phyloP scores from a whole-genome alignment of 2,113 vertebrate species.

The Odocoileus virginianus region DNA sequence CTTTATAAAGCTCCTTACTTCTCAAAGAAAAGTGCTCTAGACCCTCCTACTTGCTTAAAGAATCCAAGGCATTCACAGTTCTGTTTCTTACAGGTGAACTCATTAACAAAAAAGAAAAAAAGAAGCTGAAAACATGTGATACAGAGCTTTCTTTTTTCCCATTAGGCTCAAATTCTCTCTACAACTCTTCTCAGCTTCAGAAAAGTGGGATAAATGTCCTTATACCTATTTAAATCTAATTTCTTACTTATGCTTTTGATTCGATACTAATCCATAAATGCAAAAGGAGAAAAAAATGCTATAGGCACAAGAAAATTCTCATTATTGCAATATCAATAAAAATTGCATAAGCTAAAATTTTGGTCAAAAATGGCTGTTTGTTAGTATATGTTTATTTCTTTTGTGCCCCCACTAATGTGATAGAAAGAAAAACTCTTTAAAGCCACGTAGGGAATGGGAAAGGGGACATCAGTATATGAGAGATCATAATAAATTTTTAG shows the following conservation, averaged over 20 bases:
- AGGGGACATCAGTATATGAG: not conserved
- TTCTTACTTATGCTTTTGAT: slow-evolving; percentile 33
- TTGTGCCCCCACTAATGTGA: not conserved
- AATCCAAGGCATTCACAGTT: not conserved
- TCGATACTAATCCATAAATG: slow-evolving; percentile 9
- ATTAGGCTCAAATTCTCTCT: not conserved
- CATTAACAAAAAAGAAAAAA: not conserved
- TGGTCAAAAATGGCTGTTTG: not conserved
- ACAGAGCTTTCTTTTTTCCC: not conserved
- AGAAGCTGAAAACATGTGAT: not conserved
- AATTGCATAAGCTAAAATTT: not conserved
- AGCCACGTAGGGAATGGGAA: not conserved
- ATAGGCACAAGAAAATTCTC: not conserved
- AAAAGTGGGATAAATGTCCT: not conserved
- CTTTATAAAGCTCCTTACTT: not conserved
- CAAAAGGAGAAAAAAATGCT: not conserved
- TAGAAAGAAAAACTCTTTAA: slow-evolving; percentile 5
- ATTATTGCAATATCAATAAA: slow-evolving; percentile 18
- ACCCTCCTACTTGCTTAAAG: not conserved
- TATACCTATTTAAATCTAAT: slow-evolving; percentile 36
- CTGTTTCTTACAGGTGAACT: not conserved
- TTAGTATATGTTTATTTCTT: not conserved
- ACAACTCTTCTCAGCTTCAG: not conserved
- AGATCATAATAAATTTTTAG: not conserved
- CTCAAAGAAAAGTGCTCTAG: not conserved